Base-by-base conservation (phyloP, 2,888 invertebrate species). In the Andrena marginata region DNA sequence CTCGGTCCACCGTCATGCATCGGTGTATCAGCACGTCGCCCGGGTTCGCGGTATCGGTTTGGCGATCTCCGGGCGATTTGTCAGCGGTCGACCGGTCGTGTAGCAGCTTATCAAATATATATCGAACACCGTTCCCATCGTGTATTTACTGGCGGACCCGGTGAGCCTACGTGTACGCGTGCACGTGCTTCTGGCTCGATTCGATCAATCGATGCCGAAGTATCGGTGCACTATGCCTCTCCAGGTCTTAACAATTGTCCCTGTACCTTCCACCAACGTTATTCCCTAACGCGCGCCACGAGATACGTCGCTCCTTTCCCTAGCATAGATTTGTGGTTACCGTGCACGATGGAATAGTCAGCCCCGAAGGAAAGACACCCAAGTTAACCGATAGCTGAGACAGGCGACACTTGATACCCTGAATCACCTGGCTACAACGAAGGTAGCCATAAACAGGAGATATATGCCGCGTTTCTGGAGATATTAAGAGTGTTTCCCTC, bases 31-130 rank as follows among this genome's bases (percentile, higher is more conserved):
- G 88, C 87, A 88, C 87, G 87, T 87, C 87, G 83, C 81, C 87
- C 82, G 48, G 74, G 69, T 33, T 63, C 88, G 89, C 76, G 89
- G 86, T 92, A 92, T 92, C 92, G 87, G 87, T 88, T 85, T 85
- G 86, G 90, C 91, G 91, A 93, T 93, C 93, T 93, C 87, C 78
- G 87, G 88, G 90, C 93, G 93, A 93, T 93, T 93, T 93, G 93
- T 93, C 93, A 93, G 93, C 91, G 91, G 90, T 90, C 92, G 90
- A 87, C 81, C 87, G 90, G 90, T 86, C 93, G 91, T 93, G 93
- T 93, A 93, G 90, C 90, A 90, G 88, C 92, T 93, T 93, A 93
- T 93, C 93, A 92, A 93, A 93, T 93, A 92, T 93, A 93, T 93
- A 93, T 93, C 93, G 91, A 92, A 93, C 92, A 92, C 90, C 87